Evolutionary conservation across 2,888 invertebrate species (phyloP).

Genomic region (Agrochola litura): DNA sequence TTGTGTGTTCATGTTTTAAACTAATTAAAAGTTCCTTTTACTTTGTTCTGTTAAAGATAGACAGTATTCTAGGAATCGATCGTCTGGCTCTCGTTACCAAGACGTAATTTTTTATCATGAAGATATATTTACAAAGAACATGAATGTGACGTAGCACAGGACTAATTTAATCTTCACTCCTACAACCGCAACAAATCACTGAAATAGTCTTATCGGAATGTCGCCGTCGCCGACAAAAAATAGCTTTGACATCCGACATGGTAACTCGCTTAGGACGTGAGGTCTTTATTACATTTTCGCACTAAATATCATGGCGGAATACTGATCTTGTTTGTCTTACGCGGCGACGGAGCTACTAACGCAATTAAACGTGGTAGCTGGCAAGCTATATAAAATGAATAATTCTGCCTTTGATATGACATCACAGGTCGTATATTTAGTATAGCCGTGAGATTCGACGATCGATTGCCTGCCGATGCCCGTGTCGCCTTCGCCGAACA

Average conservation of each 20-base stretch:
- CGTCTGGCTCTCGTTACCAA: neutral
- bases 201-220: constrained; percentile 51
- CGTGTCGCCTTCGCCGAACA: constrained; percentile 64
- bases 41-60: neutral
- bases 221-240: constrained; percentile 68
- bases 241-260: constrained; percentile 72
- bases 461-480: constrained; percentile 54
- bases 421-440: constrained; percentile 48
- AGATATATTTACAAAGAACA: constrained; percentile 1
- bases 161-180: constrained; percentile 56
- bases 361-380: constrained; percentile 53
- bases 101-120: neutral
- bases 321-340: constrained; percentile 54
- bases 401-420: constrained; percentile 46
- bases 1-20: neutral
- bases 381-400: constrained; percentile 47
- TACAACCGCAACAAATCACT: constrained; percentile 61
- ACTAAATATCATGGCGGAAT: constrained; percentile 51
- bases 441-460: constrained; percentile 43
- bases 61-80: constrained; percentile 1
- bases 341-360: constrained; percentile 46
- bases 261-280: constrained; percentile 70
- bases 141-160: constrained; percentile 15
- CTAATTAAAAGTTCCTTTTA: neutral
- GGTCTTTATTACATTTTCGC: constrained; percentile 64